Conservation (phyloP, 53 echinoderm and acorn worm genomes). For the Holothuria leucospilota region DNA sequence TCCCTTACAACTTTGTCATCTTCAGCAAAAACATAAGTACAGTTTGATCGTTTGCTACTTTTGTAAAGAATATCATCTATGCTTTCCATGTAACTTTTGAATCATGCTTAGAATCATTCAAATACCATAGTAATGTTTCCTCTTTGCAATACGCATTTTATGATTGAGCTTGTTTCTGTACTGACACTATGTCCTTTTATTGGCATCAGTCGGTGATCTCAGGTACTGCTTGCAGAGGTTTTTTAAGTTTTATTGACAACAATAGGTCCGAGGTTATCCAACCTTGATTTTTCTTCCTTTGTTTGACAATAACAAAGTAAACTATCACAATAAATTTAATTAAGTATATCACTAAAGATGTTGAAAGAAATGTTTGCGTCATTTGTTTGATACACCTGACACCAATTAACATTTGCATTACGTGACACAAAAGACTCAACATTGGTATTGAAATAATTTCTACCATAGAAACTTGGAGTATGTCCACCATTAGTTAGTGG, state of each 20-base stretch:
- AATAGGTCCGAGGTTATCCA: not conserved
- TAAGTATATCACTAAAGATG: not conserved
- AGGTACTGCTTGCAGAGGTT: not conserved
- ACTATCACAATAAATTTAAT: too few species aligned
- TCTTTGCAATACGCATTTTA: too few species aligned
- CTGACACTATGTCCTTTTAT: not conserved
- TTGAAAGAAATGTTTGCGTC: too few species aligned
- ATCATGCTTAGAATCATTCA: not conserved
- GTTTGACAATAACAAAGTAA: not conserved
- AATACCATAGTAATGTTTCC: too few species aligned
- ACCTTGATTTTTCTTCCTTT: not conserved
- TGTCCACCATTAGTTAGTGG: not conserved
- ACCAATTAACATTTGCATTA: slow-evolving; percentile 1
- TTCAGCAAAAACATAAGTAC: not conserved
- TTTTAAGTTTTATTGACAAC: slow-evolving; percentile 2
- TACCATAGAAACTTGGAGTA: not conserved
- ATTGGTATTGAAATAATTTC: slow-evolving; percentile 10
- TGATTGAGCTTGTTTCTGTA: too few species aligned
- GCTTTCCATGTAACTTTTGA: not conserved
- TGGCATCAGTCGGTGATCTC: not conserved
- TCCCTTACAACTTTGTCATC: not conserved
- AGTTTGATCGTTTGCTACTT: not conserved
- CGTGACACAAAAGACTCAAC: slow-evolving; percentile 19
- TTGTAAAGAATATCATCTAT: too few species aligned
- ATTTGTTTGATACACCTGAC: not conserved